Conservation (phyloP, 1,140 invertebrate species). For the Lucilia sericata region DNA sequence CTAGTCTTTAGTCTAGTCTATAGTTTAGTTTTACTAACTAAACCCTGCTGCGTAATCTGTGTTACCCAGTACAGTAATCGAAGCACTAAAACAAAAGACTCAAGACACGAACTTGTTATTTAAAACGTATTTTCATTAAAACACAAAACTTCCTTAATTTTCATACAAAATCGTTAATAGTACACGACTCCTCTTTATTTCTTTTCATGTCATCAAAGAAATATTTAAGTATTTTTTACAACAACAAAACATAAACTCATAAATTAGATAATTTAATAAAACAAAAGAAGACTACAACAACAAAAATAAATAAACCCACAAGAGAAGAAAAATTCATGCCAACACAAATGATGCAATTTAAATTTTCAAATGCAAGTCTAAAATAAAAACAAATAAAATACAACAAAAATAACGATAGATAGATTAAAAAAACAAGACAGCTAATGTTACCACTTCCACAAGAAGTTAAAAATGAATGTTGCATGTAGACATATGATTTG, state of each 20-base stretch:
- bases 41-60: too few species aligned
- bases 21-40: too few species aligned
- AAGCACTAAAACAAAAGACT: not conserved
- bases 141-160: not conserved
- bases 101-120: not conserved
- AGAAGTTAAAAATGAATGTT: conserved; percentile 24
- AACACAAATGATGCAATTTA: not conserved
- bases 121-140: not conserved
- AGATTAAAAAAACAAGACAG: not conserved
- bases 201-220: not conserved
- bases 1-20: too few species aligned
- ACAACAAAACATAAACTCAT: not conserved
- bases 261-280: not conserved
- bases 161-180: not conserved
- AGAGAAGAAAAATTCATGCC: not conserved
- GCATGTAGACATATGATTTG: not conserved
- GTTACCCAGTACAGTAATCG: too few species aligned
- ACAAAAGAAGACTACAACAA: not conserved
- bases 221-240: not conserved
- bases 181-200: not conserved
- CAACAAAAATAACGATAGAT: not conserved
- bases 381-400: too few species aligned
- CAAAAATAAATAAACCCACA: not conserved
- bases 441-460: conserved; percentile 26
- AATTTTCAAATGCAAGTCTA: conserved; percentile 26